Conservation (phyloP, 2,797 vertebrate species). For the Pipistrellus nathusii region DNA sequence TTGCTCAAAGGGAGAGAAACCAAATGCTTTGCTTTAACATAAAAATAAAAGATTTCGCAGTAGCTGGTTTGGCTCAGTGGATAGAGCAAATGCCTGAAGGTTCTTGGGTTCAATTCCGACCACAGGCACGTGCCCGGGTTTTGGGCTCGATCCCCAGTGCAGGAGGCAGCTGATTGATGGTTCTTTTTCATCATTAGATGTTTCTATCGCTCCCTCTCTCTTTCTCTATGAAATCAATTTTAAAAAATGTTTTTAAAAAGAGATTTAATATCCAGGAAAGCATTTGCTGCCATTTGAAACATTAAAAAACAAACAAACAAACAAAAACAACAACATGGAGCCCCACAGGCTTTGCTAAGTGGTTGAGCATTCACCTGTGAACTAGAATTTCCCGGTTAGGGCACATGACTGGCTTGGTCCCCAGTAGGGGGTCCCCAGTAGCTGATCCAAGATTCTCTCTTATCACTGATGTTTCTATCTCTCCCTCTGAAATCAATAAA, state of each 20-base stretch:
- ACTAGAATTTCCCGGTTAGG: not conserved
- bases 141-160: not conserved
- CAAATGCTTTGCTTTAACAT: not conserved
- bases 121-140: not conserved
- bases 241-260: not conserved
- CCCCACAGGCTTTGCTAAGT: no score
- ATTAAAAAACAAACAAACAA: no score
- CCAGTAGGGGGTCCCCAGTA: not conserved
- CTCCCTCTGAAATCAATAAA: not conserved
- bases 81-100: not conserved
- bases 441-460: not conserved
- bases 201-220: not conserved
- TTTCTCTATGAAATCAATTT: not conserved
- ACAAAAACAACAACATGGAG: not conserved
- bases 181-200: not conserved
- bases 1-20: conserved; percentile 36
- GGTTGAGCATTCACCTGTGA: no score
- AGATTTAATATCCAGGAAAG: not conserved
- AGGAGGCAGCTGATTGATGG: not conserved
- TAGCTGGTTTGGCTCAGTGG: not conserved
- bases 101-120: not conserved
- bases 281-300: not conserved
- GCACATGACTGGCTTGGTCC: not conserved
- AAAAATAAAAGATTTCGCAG: not conserved
- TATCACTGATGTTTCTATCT: not conserved